Conservation (phyloP, 2,113 vertebrate species). For the Grammomys dolichurus region DNA sequence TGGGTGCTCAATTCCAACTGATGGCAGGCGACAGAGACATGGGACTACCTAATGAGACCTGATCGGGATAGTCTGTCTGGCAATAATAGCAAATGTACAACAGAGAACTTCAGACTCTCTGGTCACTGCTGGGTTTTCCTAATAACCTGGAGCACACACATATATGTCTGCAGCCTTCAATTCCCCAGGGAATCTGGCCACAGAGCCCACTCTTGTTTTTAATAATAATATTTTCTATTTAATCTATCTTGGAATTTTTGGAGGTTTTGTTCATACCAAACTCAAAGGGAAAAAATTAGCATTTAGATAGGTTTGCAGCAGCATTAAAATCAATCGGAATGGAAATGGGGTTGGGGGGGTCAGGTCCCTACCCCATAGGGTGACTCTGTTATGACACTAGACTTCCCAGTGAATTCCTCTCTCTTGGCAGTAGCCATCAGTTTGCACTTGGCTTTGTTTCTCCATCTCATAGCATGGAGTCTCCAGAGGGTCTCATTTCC, state of each 20-base stretch:
- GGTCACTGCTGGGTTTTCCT: constrained; percentile 58
- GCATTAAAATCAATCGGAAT: constrained; percentile 80
- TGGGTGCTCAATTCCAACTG: neutral
- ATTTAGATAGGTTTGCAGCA: constrained; percentile 82
- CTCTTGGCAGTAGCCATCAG: neutral
- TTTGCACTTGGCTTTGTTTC: neutral
- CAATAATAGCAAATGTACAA: constrained; percentile 65
- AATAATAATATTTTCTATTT: constrained; percentile 82
- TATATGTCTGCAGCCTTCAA: constrained; percentile 60
- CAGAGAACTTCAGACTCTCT: constrained; percentile 48
- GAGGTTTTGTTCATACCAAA: constrained; percentile 72
- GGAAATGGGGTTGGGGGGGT: constrained; percentile 43
- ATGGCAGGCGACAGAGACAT: constrained; percentile 62
- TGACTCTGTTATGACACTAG: neutral
- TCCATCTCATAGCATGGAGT: neutral
- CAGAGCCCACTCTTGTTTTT: constrained; percentile 67
- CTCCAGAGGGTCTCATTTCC: neutral
- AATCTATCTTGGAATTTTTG: constrained; percentile 75
- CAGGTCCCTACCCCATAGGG: neutral
- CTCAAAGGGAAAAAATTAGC: constrained; percentile 79
- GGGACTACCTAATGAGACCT: constrained; percentile 63
- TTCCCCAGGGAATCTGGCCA: constrained; percentile 52
- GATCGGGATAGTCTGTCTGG: constrained; percentile 53
- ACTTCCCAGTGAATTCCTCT: neutral
- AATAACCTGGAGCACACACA: constrained; percentile 47